Evolutionary conservation across 1,140 invertebrate genomes (phyloP).

Genomic region (Zaprionus kolodkinae): DNA sequence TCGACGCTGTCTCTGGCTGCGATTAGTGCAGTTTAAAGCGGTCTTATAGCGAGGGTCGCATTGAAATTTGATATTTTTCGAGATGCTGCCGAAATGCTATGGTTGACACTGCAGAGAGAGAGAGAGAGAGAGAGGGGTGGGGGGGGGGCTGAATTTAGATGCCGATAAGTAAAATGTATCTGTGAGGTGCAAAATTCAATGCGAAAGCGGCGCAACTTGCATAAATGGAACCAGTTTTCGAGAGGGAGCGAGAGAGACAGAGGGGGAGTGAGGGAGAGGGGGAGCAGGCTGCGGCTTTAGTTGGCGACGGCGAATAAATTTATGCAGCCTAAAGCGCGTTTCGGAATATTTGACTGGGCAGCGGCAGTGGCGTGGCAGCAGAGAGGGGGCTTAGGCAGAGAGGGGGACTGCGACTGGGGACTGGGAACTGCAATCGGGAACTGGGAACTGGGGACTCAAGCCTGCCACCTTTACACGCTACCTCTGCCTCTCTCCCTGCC

Average conservation of each 20-base stretch:
- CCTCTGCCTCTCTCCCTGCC: background rate
- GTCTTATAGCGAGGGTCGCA: no score
- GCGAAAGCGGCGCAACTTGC: constrained; percentile 72
- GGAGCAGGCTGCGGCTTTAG: constrained; percentile 52
- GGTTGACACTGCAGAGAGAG: no score
- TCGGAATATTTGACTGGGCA: constrained; percentile 20
- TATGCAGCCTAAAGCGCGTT: constrained; percentile 67
- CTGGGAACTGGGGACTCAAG: background rate
- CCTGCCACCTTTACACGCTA: background rate
- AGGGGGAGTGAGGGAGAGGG: background rate
- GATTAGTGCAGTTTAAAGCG: constrained; percentile 47
- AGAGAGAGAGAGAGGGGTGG: constrained; percentile 22
- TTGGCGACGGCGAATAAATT: constrained; percentile 78
- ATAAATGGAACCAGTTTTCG: constrained; percentile 81
- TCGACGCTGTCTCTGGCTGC: constrained; percentile 33
- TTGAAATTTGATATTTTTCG: constrained; percentile 74
- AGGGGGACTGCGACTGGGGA: background rate
- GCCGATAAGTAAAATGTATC: constrained; percentile 82
- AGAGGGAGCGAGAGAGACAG: constrained; percentile 5
- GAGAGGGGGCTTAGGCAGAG: background rate
- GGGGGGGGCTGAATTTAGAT: constrained; percentile 71
- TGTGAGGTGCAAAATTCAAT: constrained; percentile 81
- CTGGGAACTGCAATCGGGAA: constrained; percentile 3
- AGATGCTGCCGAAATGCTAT: background rate
- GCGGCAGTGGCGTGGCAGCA: background rate